Percentiles rank a stretch among this genome's conserved stretches.
Conservation (phyloP, 2,797 vertebrate species). For the Poeciliopsis presidionis region DNA sequence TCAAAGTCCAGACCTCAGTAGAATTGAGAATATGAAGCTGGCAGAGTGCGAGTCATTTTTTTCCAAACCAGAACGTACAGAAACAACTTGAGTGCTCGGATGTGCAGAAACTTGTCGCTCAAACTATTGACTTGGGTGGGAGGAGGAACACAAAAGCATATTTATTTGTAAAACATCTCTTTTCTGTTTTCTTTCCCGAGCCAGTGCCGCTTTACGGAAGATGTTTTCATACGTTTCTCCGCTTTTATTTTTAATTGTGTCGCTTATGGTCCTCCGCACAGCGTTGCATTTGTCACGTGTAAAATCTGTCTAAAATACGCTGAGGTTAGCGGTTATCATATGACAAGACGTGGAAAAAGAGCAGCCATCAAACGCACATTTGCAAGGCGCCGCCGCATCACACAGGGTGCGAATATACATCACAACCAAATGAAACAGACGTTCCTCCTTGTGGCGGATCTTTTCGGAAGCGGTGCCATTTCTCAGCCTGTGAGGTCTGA, state of each 20-base stretch:
- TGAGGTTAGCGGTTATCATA: background rate
- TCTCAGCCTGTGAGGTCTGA: slow-evolving; percentile 16
- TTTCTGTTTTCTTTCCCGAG: background rate
- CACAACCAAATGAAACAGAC: background rate
- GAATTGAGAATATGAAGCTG: background rate
- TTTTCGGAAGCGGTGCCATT: background rate
- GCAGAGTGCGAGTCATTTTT: background rate
- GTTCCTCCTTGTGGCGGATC: background rate
- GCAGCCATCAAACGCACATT: background rate
- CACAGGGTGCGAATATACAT: background rate
- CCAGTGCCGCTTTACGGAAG: background rate
- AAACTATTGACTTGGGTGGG: background rate
- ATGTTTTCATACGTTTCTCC: too few relatives aligned
- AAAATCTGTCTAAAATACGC: background rate
- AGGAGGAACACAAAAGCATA: background rate
- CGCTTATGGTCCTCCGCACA: too few relatives aligned
- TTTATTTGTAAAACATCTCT: background rate
- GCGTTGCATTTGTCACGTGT: background rate
- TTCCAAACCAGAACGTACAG: background rate
- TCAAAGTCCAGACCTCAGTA: background rate
- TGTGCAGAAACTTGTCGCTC: background rate
- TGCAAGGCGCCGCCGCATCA: background rate
- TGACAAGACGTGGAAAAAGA: background rate
- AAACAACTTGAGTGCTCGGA: background rate
- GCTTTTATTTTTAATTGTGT: too few relatives aligned